Conservation (phyloP, 53 echinoderm and acorn worm species). For the Patiria pectinifera region DNA sequence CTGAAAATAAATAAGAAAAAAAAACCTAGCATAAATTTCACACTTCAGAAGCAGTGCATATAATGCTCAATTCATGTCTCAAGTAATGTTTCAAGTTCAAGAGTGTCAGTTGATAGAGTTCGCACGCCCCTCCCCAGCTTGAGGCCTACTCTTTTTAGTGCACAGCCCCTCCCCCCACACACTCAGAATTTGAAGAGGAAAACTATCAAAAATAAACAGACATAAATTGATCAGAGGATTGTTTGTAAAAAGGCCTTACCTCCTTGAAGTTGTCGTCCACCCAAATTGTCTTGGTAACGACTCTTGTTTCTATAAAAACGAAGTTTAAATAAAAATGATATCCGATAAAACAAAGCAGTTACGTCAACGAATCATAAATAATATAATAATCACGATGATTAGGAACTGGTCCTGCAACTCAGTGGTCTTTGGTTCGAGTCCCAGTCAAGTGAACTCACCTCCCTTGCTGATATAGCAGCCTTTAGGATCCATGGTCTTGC, state of each 20-base stretch:
- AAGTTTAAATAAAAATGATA: background rate
- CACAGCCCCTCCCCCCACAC: no score
- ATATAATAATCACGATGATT: background rate
- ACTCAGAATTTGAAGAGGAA: no score
- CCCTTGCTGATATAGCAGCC: constrained; percentile 29
- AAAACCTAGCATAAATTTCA: no score
- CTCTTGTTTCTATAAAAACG: background rate
- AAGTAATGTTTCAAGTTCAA: no score
- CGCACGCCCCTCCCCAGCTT: no score
- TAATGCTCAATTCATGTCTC: no score
- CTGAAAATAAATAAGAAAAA: background rate
- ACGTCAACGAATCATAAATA: background rate
- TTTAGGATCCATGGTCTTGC: background rate
- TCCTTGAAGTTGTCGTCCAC: constrained; percentile 1
- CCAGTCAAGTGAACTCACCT: background rate
- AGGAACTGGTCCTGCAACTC: background rate
- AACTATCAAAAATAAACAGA: no score
- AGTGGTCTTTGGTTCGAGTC: background rate
- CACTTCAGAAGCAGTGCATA: no score
- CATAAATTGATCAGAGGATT: background rate
- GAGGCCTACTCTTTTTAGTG: no score
- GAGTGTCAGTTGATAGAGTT: background rate
- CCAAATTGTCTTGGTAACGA: background rate
- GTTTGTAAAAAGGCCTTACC: background rate
- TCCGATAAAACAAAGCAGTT: background rate